Percentiles rank a stretch among this genome's conserved stretches.
These are phyloP conservation scores for Stenopsyche tienmushanensis DNA, from an alignment of 1,140 invertebrate genomes.

Conservation along the genomic window DNA sequence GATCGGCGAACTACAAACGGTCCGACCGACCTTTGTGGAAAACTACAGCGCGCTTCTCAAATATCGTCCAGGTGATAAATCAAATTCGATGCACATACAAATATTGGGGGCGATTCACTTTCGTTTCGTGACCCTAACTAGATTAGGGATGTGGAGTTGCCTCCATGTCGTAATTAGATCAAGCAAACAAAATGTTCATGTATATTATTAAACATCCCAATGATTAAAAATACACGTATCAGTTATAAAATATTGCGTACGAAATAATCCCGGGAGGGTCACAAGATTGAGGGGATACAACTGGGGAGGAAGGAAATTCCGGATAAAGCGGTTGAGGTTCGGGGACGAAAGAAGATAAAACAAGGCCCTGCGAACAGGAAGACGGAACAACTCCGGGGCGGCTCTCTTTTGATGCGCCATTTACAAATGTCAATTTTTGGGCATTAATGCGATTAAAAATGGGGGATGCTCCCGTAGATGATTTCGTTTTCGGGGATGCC, in stretches of 20 bases:
- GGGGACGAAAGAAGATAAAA: neutral
- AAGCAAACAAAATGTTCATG: too few species aligned
- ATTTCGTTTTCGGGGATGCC: too few species aligned
- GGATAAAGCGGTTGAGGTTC: neutral
- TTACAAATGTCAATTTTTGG: too few species aligned
- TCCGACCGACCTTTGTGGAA: constrained; percentile 2
- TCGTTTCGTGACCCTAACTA: neutral
- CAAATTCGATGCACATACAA: neutral
- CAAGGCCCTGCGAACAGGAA: neutral
- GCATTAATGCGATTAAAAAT: too few species aligned
- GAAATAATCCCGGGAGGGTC: too few species aligned
- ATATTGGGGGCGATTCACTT: neutral
- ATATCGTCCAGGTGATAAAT: neutral
- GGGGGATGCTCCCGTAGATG: too few species aligned
- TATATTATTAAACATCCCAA: too few species aligned
- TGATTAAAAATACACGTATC: too few species aligned
- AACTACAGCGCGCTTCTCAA: constrained; percentile 2
- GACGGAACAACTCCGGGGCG: neutral
- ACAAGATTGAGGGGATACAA: neutral
- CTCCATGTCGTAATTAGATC: too few species aligned
- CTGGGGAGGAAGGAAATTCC: neutral
- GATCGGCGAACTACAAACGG: neutral
- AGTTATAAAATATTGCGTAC: neutral
- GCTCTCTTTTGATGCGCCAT: too few species aligned
- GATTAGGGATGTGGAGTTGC: too few species aligned